Evolutionary conservation across 2,113 vertebrate species (phyloP).

Genomic region (Phyllopteryx taeniolatus): DNA sequence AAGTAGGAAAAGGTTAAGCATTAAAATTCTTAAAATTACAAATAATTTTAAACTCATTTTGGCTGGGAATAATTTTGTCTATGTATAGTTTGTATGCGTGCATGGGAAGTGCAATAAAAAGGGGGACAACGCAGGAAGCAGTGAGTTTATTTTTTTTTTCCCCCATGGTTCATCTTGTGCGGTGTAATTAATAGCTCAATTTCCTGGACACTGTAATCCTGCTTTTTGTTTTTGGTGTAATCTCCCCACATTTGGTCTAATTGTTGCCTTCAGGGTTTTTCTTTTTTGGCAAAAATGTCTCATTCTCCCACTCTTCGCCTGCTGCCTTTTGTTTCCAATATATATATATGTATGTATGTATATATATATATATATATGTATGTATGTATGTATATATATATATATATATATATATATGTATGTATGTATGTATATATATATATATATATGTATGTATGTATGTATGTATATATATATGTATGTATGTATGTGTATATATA

Average conservation of each 20-base stretch:
- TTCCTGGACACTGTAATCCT: constrained; percentile 53
- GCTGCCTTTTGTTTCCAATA: constrained; percentile 33
- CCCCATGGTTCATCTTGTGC: constrained; percentile 47
- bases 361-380: no score
- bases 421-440: no score
- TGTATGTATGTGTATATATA: no score
- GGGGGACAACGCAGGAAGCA: constrained; percentile 22
- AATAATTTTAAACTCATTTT: no score
- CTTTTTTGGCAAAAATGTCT: constrained; percentile 24
- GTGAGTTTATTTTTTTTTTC: constrained; percentile 19
- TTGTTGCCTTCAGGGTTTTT: constrained; percentile 50
- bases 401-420: no score
- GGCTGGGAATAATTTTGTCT: no score
- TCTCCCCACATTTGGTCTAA: constrained; percentile 56
- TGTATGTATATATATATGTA: no score
- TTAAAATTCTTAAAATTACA: no score
- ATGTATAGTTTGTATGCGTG: background rate
- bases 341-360: no score
- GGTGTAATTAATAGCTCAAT: constrained; percentile 62
- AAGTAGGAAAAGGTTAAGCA: no score
- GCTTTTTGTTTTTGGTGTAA: constrained; percentile 50
- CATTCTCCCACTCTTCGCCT: background rate
- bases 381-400: no score
- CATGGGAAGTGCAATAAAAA: constrained; percentile 9
- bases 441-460: no score